A percentile compares a stretch with the other conserved stretches of the same genome.
Conservation (phyloP, 2,797 vertebrate genomes). For the Eidolon dupreanum region DNA sequence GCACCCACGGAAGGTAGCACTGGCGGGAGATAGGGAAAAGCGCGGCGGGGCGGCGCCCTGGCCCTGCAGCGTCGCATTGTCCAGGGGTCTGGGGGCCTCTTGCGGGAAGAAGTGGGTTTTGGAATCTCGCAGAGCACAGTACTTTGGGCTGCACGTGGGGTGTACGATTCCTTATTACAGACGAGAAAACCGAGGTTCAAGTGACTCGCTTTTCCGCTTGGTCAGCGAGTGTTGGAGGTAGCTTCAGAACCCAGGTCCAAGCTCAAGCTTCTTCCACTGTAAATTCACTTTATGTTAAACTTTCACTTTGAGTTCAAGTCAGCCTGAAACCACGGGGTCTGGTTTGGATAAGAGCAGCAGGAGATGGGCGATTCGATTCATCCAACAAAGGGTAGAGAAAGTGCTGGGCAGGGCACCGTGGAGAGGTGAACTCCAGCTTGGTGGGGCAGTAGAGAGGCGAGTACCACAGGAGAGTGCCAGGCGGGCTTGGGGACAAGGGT, state of each 20-base stretch:
- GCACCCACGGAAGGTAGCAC: slow-evolving; percentile 95
- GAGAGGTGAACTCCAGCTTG: rapidly evolving
- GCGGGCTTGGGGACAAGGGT: too few relatives aligned
- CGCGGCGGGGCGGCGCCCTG: not conserved
- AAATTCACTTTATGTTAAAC: not conserved
- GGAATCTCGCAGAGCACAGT: not conserved
- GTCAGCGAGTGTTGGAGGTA: not conserved
- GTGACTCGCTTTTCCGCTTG: not conserved
- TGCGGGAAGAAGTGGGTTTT: not conserved
- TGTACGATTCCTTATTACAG: not conserved
- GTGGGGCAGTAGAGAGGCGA: not conserved
- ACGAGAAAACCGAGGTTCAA: not conserved
- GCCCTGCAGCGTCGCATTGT: rapidly evolving
- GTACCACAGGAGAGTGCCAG: rapidly evolving
- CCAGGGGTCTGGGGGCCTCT: not conserved
- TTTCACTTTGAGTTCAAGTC: not conserved
- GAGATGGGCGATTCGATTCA: not conserved
- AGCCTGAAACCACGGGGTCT: not conserved
- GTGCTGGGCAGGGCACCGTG: not conserved
- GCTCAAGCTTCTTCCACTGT: not conserved
- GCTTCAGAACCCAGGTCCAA: not conserved
- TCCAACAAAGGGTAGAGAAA: not conserved
- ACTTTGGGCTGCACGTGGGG: not conserved
- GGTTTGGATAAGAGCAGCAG: not conserved
- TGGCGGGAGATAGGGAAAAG: rapidly evolving